phyloP scores from a whole-genome alignment of 2,888 invertebrate species.

The Acronicta aceris region DNA sequence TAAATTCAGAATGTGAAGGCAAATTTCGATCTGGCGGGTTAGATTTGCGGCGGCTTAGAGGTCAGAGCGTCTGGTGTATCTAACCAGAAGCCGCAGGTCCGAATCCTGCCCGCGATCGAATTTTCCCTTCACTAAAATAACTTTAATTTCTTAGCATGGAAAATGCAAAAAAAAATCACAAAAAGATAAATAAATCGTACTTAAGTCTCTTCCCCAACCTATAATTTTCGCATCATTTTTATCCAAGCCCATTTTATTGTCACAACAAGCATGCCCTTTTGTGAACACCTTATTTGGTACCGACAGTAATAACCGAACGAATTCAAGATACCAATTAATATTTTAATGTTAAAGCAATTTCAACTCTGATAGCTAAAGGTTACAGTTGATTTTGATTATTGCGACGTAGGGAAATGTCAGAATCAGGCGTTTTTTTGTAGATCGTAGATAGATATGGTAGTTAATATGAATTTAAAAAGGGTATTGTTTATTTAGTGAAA shows the following conservation, averaged over 20 bases:
- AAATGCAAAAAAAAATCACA: too few species aligned
- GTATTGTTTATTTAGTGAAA: not conserved
- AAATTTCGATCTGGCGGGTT: too few species aligned
- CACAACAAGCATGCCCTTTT: slow-evolving; percentile 33
- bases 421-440: not conserved
- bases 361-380: accelerated
- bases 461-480: not conserved
- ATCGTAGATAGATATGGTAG: not conserved
- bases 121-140: too few species aligned
- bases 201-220: not conserved
- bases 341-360: not conserved
- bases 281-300: slow-evolving; percentile 32
- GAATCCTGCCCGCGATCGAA: too few species aligned
- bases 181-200: too few species aligned
- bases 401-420: slow-evolving; percentile 26
- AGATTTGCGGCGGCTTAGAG: too few species aligned
- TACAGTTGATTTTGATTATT: not conserved
- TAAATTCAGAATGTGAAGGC: too few species aligned
- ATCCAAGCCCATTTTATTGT: slow-evolving; percentile 17
- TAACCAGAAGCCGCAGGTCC: too few species aligned
- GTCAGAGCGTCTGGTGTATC: too few species aligned
- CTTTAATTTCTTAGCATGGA: too few species aligned
- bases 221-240: slow-evolving; percentile 43
- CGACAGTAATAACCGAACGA: slow-evolving; percentile 24
- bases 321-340: slow-evolving; percentile 32